Base-by-base conservation (phyloP, 2,888 invertebrate species). In the Furcula furcula region DNA sequence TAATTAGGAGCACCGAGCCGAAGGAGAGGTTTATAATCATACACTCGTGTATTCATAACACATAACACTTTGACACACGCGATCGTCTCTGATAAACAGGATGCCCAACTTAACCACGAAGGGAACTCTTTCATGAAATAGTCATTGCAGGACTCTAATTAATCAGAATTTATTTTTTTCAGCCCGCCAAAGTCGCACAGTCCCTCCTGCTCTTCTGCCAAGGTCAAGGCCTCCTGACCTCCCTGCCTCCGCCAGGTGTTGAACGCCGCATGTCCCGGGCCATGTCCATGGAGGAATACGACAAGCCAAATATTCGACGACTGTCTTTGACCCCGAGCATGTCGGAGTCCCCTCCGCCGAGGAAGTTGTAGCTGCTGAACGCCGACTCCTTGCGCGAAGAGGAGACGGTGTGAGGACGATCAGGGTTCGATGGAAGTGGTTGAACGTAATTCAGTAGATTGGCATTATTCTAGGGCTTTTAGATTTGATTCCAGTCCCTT, bases 181-280 rank as follows among this genome's bases (percentile, higher is more conserved):
- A 97, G 96, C 96, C 97, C 6, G 95, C 94, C 15, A 96, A 96
- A 76, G 92, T 97, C 39, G 94, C 96, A 15, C 95, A 96, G 65
- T 94, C 95, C 32, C 91, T 97, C 65, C 90, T 97, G 46, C 91
- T 97, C 36, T 96, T 97, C 90, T 94, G 95, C 84, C 97, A 97
- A 76, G 97, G 97, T 1, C 94, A 95, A 72, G 96, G 97, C 1
- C 83, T 93, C 46, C 90, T 95, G 65, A 95, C 95, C 25, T 95
- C 95, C 0, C 92, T 95, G 23, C 93, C 94, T 1, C 92, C 95
- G 78, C 95, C 95, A 0, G 94, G 95, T 9, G 93, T 96, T 30
- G 94, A 94, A 68, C 91, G 95, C 31, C 91, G 92, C 62, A 89
- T 92, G 78, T 91, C 91, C 2, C 90, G 92, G 15, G 92, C 91